Base-by-base conservation (phyloP, 2,113 vertebrate species). In the Callaeas wilsoni region DNA sequence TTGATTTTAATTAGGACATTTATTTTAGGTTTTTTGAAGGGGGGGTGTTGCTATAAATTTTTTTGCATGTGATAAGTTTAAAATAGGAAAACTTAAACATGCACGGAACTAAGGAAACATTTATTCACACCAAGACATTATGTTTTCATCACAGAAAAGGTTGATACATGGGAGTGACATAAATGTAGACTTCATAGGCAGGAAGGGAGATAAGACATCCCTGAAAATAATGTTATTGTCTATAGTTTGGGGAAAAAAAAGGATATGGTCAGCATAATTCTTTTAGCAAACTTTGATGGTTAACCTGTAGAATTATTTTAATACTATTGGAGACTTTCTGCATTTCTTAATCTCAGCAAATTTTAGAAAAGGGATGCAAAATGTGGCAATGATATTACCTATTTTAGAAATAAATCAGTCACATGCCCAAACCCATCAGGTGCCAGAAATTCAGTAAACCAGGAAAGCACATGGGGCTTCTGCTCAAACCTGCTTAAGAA, bases 41-140 rank as follows among this genome's bases (percentile, higher is more conserved):
- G 6, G 16, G 15, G 3, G 0, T n/a, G 41, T 20, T 65, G 13
- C 3, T 44, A 3, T 37, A n/a, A n/a, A n/a, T n/a, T n/a, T n/a
- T n/a, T n/a, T n/a, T n/a, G n/a, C n/a, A n/a, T n/a, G n/a, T n/a
- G n/a, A n/a, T n/a, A 41, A 25, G 3, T 96, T 82, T 83, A 41
- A 73, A 53, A 79, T 52, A 62, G 9, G 22, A 71, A 53, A 79
- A 9, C 27, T 59, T 70, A 55, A 68, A 44, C 22, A 13, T 39
- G 8, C 18, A 16, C 16, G 41, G 69, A 94, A 57, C 29, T 37
- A 94, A 87, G 35, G n/a, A 59, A 79, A 39, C 3, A 53, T 12
- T 44, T 80, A 37, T 44, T 81, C 16, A 64, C 21, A 60, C 7
- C 15, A 74, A 88, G 84, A 49, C 19, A 47, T n/a, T 29, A 15